Conservation (phyloP, 1,140 invertebrate genomes). For the Brachystomella parvula region DNA sequence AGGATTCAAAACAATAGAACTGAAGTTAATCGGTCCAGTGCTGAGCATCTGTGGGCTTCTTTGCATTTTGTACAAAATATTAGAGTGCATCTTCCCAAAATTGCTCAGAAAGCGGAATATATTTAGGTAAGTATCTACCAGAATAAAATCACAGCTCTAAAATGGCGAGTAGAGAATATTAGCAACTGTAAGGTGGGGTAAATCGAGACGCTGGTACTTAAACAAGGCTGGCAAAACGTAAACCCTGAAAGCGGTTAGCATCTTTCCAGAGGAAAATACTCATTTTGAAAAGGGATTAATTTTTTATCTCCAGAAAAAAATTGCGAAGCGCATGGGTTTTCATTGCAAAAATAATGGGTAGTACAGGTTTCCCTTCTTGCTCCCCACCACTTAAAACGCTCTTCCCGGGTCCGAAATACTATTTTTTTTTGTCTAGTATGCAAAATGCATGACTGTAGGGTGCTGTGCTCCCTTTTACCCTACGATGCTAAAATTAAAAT, state of each 20-base stretch:
- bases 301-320: no score
- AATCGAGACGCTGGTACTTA: not conserved
- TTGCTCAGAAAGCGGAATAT: slow-evolving; percentile 21
- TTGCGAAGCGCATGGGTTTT: no score
- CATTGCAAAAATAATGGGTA: no score
- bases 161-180: not conserved
- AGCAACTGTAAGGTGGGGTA: slow-evolving; percentile 18
- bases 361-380: no score
- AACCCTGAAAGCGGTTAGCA: not conserved
- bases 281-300: no score
- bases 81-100: slow-evolving; percentile 32
- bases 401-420: no score
- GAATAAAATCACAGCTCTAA: not conserved
- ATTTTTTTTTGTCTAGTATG: no score
- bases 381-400: no score
- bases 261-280: not conserved
- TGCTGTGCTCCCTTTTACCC: no score
- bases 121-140: slow-evolving; percentile 22
- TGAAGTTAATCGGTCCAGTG: slow-evolving; percentile 31
- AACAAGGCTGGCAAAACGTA: not conserved
- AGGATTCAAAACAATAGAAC: slow-evolving; percentile 35
- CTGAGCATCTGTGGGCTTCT: slow-evolving; percentile 27
- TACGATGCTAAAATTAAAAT: no score
- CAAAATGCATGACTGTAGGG: no score
- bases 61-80: slow-evolving; percentile 32